Evolutionary conservation across 1,140 invertebrate species (phyloP).

Genomic region (Belonocnema kinseyi): DNA sequence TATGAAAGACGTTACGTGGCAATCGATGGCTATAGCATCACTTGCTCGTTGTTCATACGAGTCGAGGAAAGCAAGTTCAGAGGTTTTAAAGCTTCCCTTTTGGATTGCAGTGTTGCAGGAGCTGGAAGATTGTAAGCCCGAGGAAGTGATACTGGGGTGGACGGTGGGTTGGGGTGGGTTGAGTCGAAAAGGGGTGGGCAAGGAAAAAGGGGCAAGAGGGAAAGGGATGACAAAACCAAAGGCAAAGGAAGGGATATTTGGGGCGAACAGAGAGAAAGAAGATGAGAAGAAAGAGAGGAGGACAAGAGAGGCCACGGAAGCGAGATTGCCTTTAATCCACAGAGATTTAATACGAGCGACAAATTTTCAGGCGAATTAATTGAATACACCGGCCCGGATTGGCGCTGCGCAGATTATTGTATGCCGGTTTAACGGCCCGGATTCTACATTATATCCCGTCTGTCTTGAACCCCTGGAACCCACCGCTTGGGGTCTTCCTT

Average conservation of each 20-base stretch:
- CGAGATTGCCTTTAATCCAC: slow-evolving; percentile 72
- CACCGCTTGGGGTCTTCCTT: slow-evolving; percentile 22
- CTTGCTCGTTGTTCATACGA: slow-evolving; percentile 26
- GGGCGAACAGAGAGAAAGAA: neutral
- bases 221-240: slow-evolving; percentile 50
- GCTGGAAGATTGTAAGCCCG: slow-evolving; percentile 37
- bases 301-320: slow-evolving; percentile 56
- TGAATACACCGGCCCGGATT: slow-evolving; percentile 69
- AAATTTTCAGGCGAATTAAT: slow-evolving; percentile 74
- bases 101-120: slow-evolving; percentile 20
- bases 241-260: slow-evolving; percentile 43
- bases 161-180: slow-evolving; percentile 41
- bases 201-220: slow-evolving; percentile 44
- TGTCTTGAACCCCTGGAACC: slow-evolving; percentile 53
- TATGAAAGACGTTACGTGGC: slow-evolving; percentile 8
- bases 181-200: slow-evolving; percentile 44
- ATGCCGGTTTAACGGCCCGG: slow-evolving; percentile 71
- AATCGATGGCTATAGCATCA: slow-evolving; percentile 7
- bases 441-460: slow-evolving; percentile 69
- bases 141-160: slow-evolving; percentile 34
- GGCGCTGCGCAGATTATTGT: slow-evolving; percentile 72
- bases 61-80: neutral
- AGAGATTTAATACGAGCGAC: slow-evolving; percentile 73
- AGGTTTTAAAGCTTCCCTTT: slow-evolving; percentile 20
- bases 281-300: slow-evolving; percentile 48